Evolutionary conservation across 2,797 vertebrate species (phyloP).

Genomic region (Monodelphis domestica): DNA sequence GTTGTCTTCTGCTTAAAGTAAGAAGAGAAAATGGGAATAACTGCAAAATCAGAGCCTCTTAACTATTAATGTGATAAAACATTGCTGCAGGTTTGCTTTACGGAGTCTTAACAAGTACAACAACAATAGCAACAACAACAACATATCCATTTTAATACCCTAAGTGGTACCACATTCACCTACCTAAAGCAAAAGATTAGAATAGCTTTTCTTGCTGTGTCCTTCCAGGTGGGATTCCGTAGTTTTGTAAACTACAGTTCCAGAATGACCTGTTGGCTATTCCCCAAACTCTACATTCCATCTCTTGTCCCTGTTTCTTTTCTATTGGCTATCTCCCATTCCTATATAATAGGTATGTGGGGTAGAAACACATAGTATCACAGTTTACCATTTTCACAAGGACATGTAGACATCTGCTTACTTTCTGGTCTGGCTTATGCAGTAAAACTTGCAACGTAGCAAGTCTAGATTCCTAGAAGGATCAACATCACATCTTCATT

Average conservation of each 20-base stretch:
- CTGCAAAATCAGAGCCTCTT: neutral
- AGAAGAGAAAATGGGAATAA: neutral
- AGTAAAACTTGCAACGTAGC: neutral
- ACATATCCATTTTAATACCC: neutral
- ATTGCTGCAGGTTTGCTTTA: neutral
- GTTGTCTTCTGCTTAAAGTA: neutral
- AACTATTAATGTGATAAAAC: neutral
- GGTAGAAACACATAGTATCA: neutral
- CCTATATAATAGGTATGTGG: no score
- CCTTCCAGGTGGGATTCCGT: neutral
- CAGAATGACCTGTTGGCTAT: neutral
- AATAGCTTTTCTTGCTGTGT: neutral
- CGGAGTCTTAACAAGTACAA: neutral
- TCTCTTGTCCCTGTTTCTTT: neutral
- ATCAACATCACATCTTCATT: neutral
- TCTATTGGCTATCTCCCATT: neutral
- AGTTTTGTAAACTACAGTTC: neutral
- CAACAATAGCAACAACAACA: neutral
- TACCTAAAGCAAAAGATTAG: neutral
- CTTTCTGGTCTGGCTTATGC: neutral
- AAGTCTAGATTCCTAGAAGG: neutral
- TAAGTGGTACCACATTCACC: neutral
- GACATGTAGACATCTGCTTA: neutral
- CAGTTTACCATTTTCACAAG: neutral
- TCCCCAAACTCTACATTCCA: neutral